Conservation (phyloP, 1,140 invertebrate species). For the Pentalonia nigronervosa region DNA sequence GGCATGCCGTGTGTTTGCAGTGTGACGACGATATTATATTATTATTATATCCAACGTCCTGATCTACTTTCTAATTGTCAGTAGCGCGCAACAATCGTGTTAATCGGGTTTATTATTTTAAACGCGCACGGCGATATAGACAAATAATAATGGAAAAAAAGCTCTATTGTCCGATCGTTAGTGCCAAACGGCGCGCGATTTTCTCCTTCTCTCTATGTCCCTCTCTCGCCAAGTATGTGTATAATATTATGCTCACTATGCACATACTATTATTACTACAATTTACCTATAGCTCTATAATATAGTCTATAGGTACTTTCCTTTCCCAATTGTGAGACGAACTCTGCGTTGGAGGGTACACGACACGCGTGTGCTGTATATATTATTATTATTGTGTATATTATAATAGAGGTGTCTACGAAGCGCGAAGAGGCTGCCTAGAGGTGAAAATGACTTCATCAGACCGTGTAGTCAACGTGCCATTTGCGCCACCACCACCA, state of each 20-base stretch:
- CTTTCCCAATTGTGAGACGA: background rate
- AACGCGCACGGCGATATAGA: background rate
- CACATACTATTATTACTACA: background rate
- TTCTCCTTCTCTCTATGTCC: background rate
- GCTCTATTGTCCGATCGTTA: conserved; percentile 35
- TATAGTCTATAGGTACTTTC: background rate
- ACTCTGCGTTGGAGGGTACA: background rate
- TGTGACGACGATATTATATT: conserved; percentile 7
- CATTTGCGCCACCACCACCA: conserved; percentile 25
- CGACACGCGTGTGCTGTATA: background rate
- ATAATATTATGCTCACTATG: too few species aligned
- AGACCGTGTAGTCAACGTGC: conserved; percentile 35
- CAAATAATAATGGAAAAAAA: conserved; percentile 37
- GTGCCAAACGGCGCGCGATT: conserved; percentile 37
- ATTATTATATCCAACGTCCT: background rate
- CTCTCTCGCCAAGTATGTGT: too few species aligned
- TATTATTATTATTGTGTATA: background rate
- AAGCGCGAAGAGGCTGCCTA: background rate
- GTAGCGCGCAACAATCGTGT: conserved; percentile 55
- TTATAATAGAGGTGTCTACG: background rate
- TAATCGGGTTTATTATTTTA: conserved; percentile 51
- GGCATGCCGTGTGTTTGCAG: background rate
- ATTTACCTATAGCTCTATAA: too few species aligned
- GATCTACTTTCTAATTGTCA: conserved; percentile 54
- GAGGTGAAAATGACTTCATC: conserved; percentile 50